These are phyloP conservation scores for Xiphias gladius DNA, from an alignment of 2,113 vertebrate species.

Conservation along the genomic window DNA sequence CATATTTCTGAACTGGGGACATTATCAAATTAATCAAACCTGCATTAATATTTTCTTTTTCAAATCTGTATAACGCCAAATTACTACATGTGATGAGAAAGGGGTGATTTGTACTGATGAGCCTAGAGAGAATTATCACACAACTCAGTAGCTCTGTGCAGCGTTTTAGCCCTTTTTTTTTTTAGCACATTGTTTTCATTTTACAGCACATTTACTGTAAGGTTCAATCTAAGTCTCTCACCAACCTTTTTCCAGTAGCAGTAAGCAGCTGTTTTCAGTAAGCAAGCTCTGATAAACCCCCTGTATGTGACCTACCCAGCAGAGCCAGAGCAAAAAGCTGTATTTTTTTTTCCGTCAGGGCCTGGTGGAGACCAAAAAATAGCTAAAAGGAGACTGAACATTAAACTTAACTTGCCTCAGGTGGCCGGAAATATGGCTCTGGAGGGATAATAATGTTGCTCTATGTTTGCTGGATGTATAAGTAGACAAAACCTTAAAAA, in stretches of 20 bases:
- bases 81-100: not conserved
- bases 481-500: not conserved
- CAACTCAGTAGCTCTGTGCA: not conserved
- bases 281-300: constrained; percentile 4
- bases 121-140: not conserved
- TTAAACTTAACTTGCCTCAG: not conserved
- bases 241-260: not conserved
- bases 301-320: not conserved
- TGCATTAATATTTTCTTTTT: not conserved
- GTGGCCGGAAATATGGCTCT: not conserved
- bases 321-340: not conserved
- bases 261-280: not conserved
- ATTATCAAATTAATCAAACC: not conserved
- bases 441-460: not conserved
- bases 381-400: not conserved
- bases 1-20: not conserved
- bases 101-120: not conserved
- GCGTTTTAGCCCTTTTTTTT: not conserved
- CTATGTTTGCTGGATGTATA: not conserved
- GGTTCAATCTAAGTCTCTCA: not conserved
- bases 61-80: not conserved
- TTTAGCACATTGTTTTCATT: constrained; percentile 3
- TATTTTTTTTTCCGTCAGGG: not conserved
- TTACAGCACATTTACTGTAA: not conserved
- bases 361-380: constrained; percentile 6